phyloP scores from a whole-genome alignment of 2,113 vertebrate genomes.

The Pterocles orientalis region DNA sequence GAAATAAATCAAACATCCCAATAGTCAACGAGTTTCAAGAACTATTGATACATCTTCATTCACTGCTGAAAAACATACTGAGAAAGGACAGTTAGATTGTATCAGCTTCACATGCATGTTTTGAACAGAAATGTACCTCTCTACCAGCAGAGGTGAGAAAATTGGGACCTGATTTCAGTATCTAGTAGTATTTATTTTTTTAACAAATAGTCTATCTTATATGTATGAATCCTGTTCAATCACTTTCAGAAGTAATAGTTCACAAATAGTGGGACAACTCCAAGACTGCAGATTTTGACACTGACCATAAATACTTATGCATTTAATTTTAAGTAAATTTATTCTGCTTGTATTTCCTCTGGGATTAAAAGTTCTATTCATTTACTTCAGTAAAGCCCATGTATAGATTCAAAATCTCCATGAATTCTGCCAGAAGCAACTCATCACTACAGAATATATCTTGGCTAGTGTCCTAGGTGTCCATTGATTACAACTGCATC shows the following conservation, averaged over 20 bases:
- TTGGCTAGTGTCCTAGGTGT: not conserved
- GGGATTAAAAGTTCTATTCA: not conserved
- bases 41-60: not conserved
- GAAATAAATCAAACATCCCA: not conserved
- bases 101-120: not conserved
- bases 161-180: not conserved
- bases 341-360: not conserved
- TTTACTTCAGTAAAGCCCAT: not conserved
- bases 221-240: not conserved
- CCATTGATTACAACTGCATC: not conserved
- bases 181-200: not conserved
- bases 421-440: not conserved
- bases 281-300: not conserved
- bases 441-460: not conserved
- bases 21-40: not conserved
- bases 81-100: not conserved
- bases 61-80: fast-evolving
- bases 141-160: not conserved
- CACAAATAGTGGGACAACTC: not conserved
- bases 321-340: not conserved
- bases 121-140: not conserved
- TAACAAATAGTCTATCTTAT: not conserved
- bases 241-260: not conserved
- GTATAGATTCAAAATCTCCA: not conserved
- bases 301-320: not conserved